Evolutionary conservation across 2,797 vertebrate species (phyloP).

Genomic region (Triplophysa yarkandensis): DNA sequence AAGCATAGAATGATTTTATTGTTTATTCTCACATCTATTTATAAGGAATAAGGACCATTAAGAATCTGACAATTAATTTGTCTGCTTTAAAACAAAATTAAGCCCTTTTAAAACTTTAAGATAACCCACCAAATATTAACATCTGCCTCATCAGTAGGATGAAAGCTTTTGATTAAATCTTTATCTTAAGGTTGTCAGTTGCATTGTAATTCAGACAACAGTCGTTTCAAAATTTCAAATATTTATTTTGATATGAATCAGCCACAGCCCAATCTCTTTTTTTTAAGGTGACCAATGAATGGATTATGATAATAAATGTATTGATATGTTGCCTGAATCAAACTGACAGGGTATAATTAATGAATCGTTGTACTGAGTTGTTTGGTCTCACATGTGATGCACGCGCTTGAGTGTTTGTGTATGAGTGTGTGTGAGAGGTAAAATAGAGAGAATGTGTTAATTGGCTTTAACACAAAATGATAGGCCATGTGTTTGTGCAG

Average conservation of each 20-base stretch:
- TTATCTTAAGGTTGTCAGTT: too few species aligned
- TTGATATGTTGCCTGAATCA: not conserved
- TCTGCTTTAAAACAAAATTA: too few species aligned
- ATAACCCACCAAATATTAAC: too few species aligned
- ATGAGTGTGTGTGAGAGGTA: not conserved
- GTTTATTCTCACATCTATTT: too few species aligned
- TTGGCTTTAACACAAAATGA: conserved; percentile 40
- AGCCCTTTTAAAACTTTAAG: too few species aligned
- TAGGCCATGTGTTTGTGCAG: conserved; percentile 34
- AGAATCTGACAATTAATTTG: too few species aligned
- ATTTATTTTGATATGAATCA: not conserved
- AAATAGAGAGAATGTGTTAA: conserved; percentile 16
- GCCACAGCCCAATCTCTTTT: not conserved
- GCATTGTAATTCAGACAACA: too few species aligned
- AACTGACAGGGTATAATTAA: conserved; percentile 9
- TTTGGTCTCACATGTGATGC: not conserved
- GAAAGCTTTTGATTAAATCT: too few species aligned
- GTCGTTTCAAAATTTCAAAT: not conserved
- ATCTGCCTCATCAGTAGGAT: too few species aligned
- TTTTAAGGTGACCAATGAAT: conserved; percentile 17
- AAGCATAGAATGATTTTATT: too few species aligned
- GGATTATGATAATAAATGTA: not conserved
- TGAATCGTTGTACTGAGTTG: not conserved
- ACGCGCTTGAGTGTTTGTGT: conserved; percentile 2
- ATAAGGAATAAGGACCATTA: too few species aligned